Conservation (phyloP, 2,888 invertebrate species). For the Napeogenes inachia region DNA sequence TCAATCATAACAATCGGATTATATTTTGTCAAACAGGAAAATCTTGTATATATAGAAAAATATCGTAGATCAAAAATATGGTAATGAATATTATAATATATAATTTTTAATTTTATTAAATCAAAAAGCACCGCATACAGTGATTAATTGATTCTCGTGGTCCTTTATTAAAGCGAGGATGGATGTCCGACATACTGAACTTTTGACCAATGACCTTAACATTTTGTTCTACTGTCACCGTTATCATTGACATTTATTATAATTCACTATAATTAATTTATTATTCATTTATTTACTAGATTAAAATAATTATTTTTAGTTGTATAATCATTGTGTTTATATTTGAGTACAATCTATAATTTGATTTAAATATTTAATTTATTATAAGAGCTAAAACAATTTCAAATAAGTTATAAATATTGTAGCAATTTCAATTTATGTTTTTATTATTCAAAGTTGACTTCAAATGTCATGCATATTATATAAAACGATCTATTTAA, state of each 20-base stretch:
- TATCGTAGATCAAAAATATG: slow-evolving; percentile 14
- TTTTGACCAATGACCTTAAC: slow-evolving; percentile 45
- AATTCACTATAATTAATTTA: slow-evolving; percentile 33
- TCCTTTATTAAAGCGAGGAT: slow-evolving; percentile 34
- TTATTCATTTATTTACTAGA: too few species aligned
- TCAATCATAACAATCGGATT: neutral
- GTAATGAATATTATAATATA: slow-evolving; percentile 20
- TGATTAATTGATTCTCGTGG: slow-evolving; percentile 39
- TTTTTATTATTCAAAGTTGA: neutral
- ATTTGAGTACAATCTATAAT: neutral
- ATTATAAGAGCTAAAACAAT: slow-evolving; percentile 3
- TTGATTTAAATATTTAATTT: neutral
- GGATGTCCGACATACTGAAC: slow-evolving; percentile 43
- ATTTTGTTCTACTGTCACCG: slow-evolving; percentile 43
- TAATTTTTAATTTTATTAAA: slow-evolving; percentile 23
- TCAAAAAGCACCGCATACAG: slow-evolving; percentile 34
- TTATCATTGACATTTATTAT: slow-evolving; percentile 43
- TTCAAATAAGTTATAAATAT: slow-evolving; percentile 1
- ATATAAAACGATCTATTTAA: neutral
- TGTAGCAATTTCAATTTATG: neutral
- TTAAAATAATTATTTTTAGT: slow-evolving; percentile 10
- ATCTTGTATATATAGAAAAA: slow-evolving; percentile 17
- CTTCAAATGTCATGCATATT: neutral
- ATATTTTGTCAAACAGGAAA: slow-evolving; percentile 16
- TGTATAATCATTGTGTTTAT: slow-evolving; percentile 11